Conservation (phyloP, 2,797 vertebrate species). For the Sternarchorhynchus goeldii region DNA sequence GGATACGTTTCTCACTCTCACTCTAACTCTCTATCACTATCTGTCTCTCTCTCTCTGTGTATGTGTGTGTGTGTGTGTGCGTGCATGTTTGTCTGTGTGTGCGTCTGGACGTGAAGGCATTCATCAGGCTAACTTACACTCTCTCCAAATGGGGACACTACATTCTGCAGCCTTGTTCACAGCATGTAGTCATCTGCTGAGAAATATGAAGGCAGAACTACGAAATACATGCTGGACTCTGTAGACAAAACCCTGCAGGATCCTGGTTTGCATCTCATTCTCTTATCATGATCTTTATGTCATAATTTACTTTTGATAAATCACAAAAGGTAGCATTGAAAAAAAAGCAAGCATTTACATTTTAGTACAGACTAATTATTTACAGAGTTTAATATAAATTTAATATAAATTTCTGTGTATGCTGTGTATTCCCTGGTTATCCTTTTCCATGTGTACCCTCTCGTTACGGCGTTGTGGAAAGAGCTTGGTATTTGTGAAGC, state of each 20-base stretch:
- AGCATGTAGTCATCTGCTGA: conserved; percentile 9
- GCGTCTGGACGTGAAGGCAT: conserved; percentile 18
- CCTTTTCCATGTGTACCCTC: not conserved
- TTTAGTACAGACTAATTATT: not conserved
- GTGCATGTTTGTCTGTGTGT: conserved; percentile 4
- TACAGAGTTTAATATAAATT: too few species aligned
- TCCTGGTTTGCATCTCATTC: not conserved
- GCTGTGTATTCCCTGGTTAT: not conserved
- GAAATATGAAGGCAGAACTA: conserved; percentile 22
- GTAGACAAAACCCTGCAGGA: not conserved
- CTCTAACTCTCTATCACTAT: too few species aligned
- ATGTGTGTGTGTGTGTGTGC: conserved; percentile 12
- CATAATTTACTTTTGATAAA: too few species aligned
- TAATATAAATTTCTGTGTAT: not conserved
- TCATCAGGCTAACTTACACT: conserved; percentile 13
- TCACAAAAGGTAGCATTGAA: too few species aligned
- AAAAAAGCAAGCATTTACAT: not conserved
- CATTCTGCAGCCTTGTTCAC: conserved; percentile 1
- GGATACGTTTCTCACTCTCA: conserved; percentile 7
- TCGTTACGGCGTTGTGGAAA: conserved; percentile 37
- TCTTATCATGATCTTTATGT: not conserved
- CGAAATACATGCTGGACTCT: not conserved
- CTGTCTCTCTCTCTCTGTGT: conserved; percentile 5
- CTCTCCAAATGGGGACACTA: conserved; percentile 3
- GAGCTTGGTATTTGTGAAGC: conserved; percentile 43